phyloP scores from a whole-genome alignment of 1,140 invertebrate genomes.

The Cotesia chilonis region DNA sequence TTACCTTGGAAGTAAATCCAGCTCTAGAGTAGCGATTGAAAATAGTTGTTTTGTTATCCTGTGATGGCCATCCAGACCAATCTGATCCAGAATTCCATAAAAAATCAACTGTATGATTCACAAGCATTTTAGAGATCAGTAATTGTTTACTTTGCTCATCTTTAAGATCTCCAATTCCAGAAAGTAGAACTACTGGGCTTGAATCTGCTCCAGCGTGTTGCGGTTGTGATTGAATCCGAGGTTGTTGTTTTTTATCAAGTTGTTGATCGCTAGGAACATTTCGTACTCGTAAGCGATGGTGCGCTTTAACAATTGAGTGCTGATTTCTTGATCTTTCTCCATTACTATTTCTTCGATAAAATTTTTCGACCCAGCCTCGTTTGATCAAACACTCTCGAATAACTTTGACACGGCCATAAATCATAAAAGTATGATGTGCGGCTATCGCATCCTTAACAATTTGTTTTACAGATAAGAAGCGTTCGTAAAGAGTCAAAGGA shows the following conservation, averaged over 20 bases:
- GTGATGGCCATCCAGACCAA: constrained; percentile 74
- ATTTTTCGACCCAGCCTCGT: constrained; percentile 62
- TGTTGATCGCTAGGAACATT: constrained; percentile 37
- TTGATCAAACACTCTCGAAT: constrained; percentile 59
- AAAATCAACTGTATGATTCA: constrained; percentile 79
- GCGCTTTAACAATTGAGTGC: constrained; percentile 16
- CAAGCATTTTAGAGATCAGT: constrained; percentile 60
- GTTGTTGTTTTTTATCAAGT: constrained; percentile 11
- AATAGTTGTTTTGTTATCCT: constrained; percentile 72
- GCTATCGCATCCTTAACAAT: constrained; percentile 56
- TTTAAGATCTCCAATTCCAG: constrained; percentile 55
- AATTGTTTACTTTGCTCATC: constrained; percentile 55
- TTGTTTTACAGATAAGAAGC: constrained; percentile 54
- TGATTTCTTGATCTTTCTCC: constrained; percentile 33
- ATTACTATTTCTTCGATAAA: constrained; percentile 50
- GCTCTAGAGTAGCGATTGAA: constrained; percentile 83
- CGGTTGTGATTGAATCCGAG: not conserved
- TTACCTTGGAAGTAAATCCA: constrained; percentile 88
- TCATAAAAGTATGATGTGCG: constrained; percentile 59
- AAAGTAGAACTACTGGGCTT: constrained; percentile 53
- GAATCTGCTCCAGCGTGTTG: constrained; percentile 52
- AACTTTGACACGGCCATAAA: constrained; percentile 58
- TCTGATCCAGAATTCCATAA: constrained; percentile 89
- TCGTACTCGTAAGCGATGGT: constrained; percentile 24
- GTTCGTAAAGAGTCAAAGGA: constrained; percentile 51